Percentiles rank a stretch among this genome's conserved stretches.
Conservation (phyloP, 64 coral and sea anemone species). For the Acropora yongei region DNA sequence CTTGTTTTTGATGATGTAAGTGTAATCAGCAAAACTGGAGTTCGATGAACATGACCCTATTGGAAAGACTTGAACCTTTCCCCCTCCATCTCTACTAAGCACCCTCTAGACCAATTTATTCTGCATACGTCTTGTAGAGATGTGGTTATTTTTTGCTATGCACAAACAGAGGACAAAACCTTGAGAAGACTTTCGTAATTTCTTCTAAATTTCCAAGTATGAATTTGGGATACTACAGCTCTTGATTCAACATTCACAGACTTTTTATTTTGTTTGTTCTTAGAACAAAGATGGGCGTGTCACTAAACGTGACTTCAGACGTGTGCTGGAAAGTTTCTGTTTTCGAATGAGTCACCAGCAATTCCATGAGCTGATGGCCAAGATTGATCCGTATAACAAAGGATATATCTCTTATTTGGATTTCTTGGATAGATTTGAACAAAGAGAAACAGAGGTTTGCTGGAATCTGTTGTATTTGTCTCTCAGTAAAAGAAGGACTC, state of each 20-base stretch:
- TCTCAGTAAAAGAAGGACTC: too few relatives aligned
- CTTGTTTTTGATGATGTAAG: constrained; percentile 99
- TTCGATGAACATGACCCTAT: too few relatives aligned
- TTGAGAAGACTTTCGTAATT: too few relatives aligned
- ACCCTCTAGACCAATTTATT: too few relatives aligned
- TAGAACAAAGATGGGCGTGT: constrained; percentile 97
- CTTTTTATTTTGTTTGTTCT: background rate
- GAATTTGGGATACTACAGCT: too few relatives aligned
- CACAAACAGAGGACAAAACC: too few relatives aligned
- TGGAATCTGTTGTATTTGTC: background rate
- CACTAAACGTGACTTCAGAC: constrained; percentile 86
- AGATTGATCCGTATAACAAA: constrained; percentile 89
- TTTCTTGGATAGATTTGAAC: constrained; percentile 95
- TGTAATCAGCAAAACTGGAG: background rate
- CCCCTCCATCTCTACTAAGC: too few relatives aligned
- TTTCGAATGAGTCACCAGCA: constrained; percentile 94
- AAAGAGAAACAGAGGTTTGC: constrained; percentile 71
- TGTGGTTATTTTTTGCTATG: too few relatives aligned
- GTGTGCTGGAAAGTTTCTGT: constrained; percentile 93
- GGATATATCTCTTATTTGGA: constrained; percentile 92
- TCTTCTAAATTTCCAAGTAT: too few relatives aligned
- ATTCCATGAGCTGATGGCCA: constrained; percentile 86
- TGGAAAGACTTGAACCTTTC: too few relatives aligned
- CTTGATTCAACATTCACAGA: background rate
- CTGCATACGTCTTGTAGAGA: too few relatives aligned